These are phyloP conservation scores for Oreochromis tanganicae DNA, from an alignment of 2,113 vertebrate species.

Conservation along the genomic window DNA sequence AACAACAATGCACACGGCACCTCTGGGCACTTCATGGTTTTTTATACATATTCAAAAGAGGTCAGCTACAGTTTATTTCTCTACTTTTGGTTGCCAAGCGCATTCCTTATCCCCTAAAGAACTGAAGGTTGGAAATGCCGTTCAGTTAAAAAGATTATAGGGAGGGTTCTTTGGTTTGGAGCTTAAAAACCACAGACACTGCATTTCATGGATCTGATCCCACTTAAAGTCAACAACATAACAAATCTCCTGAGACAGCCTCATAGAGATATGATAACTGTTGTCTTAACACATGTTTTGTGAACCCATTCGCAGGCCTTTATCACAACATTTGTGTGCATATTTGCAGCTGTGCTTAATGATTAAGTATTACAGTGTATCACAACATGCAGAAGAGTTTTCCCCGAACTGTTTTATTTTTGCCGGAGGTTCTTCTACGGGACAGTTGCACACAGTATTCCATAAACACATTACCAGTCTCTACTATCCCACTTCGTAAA, in stretches of 20 bases:
- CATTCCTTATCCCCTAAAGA: neutral
- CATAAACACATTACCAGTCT: neutral
- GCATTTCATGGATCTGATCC: neutral
- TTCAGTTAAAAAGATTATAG: slow-evolving; percentile 18
- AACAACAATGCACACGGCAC: neutral
- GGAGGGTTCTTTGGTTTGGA: slow-evolving; percentile 14
- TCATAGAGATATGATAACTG: neutral
- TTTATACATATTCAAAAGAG: neutral
- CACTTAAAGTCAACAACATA: slow-evolving; percentile 16
- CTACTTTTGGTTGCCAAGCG: neutral
- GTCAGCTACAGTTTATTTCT: slow-evolving; percentile 15
- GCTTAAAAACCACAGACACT: neutral
- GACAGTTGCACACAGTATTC: neutral
- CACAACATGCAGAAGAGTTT: neutral
- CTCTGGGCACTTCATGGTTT: neutral
- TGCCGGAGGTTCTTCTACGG: neutral
- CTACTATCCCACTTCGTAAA: slow-evolving; percentile 34
- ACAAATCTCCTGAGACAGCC: neutral
- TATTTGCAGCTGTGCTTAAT: neutral
- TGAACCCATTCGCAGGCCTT: neutral
- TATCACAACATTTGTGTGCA: neutral
- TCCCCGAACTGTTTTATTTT: neutral
- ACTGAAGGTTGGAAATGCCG: neutral
- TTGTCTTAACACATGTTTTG: neutral
- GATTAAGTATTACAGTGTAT: neutral